Conservation (phyloP, 2,888 invertebrate genomes). For the Lamproptera curius region DNA sequence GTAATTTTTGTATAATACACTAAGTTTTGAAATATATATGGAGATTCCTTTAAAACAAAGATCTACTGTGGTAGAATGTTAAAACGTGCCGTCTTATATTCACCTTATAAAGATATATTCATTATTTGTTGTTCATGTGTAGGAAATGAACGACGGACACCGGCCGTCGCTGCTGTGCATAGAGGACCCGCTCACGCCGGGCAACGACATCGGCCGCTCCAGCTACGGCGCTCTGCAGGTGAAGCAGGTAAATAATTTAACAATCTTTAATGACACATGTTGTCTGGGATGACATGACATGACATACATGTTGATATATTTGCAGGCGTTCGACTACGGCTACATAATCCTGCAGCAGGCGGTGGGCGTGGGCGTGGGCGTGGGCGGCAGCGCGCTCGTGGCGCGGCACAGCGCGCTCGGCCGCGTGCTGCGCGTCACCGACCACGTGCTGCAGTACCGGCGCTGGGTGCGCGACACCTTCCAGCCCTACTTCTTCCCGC, state of each 20-base stretch:
- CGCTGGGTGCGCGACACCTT: constrained; percentile 71
- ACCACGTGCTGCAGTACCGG: constrained; percentile 88
- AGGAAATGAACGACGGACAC: constrained; percentile 96
- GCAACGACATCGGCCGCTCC: constrained; percentile 98
- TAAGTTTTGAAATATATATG: no score
- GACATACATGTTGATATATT: no score
- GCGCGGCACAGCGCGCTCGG: constrained; percentile 85
- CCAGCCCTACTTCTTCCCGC: constrained; percentile 65
- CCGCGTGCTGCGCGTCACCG: constrained; percentile 94
- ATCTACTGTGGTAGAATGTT: no score
- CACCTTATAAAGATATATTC: no score
- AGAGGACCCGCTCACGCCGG: constrained; percentile 97
- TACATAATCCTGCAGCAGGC: constrained; percentile 90
- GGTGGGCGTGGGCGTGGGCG: constrained; percentile 67
- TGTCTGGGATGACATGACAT: no score
- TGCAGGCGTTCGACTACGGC: constrained; percentile 97
- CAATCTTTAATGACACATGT: no score
- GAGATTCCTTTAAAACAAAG: no score
- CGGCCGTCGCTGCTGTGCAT: constrained; percentile 96
- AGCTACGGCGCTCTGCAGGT: constrained; percentile 95
- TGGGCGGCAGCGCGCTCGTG: constrained; percentile 55
- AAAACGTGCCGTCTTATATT: no score
- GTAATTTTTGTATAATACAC: no score
- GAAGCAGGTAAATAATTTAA: constrained; percentile 48
- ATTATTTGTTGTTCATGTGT: constrained; percentile 36